Evolutionary conservation across 2,113 vertebrate genomes (phyloP).

Genomic region (Dascyllus trimaculatus): DNA sequence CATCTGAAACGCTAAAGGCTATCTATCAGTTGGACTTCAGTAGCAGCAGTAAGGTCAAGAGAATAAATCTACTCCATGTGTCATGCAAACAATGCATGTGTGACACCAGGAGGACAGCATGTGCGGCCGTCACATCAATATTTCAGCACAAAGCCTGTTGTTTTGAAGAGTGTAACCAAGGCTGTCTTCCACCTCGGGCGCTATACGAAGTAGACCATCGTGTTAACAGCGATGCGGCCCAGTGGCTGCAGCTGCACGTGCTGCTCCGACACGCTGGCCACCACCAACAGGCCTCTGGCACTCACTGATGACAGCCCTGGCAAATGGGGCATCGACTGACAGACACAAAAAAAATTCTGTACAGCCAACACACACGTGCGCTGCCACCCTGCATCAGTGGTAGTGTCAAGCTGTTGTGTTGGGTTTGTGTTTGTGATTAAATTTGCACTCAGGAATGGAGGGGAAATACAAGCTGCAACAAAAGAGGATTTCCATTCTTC

Average conservation of each 20-base stretch:
- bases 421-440: slow-evolving; percentile 47
- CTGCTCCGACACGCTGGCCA: slow-evolving; percentile 34
- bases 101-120: slow-evolving; percentile 36
- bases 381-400: slow-evolving; percentile 47
- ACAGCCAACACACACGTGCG: slow-evolving; percentile 15
- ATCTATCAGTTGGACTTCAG: neutral
- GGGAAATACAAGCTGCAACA: slow-evolving; percentile 20
- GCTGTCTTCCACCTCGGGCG: slow-evolving; percentile 39
- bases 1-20: neutral
- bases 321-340: slow-evolving; percentile 32
- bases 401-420: slow-evolving; percentile 41
- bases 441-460: slow-evolving; percentile 16
- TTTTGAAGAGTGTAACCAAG: slow-evolving; percentile 41
- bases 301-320: slow-evolving; percentile 28
- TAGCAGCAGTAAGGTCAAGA: neutral
- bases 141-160: slow-evolving; percentile 54
- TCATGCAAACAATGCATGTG: slow-evolving; percentile 29
- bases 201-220: slow-evolving; percentile 42
- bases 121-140: slow-evolving; percentile 54
- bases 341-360: neutral
- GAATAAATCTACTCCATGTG: slow-evolving; percentile 25
- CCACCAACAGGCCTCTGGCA: slow-evolving; percentile 51
- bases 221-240: slow-evolving; percentile 38
- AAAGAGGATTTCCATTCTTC: slow-evolving; percentile 26
- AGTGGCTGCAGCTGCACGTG: slow-evolving; percentile 51